A percentile compares a stretch with the other conserved stretches of the same genome.
phyloP scores from a whole-genome alignment of 2,113 vertebrate genomes.

The Crotalus helleri region DNA sequence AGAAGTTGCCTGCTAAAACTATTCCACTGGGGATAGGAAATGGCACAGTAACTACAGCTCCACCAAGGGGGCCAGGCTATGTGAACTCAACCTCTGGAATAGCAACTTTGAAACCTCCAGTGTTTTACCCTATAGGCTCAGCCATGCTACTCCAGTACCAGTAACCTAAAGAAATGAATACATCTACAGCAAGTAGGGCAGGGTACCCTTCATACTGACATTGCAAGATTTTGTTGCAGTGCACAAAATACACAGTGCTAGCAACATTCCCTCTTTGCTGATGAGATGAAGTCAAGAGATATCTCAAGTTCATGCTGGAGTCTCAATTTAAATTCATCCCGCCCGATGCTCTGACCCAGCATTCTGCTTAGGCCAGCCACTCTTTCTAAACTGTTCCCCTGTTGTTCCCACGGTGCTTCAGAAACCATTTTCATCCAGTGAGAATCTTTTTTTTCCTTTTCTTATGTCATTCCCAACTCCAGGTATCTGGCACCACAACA shows the following conservation, averaged over 20 bases:
- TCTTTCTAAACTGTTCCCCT: background rate
- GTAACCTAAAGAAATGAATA: background rate
- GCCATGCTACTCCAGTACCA: background rate
- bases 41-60: background rate
- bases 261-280: background rate
- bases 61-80: background rate
- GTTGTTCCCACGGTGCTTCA: background rate
- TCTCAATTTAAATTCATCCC: background rate
- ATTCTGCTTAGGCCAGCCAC: background rate
- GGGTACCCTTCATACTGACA: too few relatives aligned
- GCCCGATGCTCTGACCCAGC: background rate
- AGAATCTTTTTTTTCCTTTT: background rate
- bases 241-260: background rate
- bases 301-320: background rate
- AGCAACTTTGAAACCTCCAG: background rate
- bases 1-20: background rate
- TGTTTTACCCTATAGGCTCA: background rate
- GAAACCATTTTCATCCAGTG: background rate
- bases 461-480: slow-evolving; percentile 3
- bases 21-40: background rate
- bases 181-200: background rate
- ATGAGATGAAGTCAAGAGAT: background rate
- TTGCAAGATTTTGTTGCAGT: background rate
- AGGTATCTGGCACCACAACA: slow-evolving; percentile 17
- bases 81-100: background rate